A percentile compares a stretch with the other conserved stretches of the same genome.
These are phyloP conservation scores for Aethina tumida DNA, from an alignment of 1,140 invertebrate genomes.

Conservation along the genomic window DNA sequence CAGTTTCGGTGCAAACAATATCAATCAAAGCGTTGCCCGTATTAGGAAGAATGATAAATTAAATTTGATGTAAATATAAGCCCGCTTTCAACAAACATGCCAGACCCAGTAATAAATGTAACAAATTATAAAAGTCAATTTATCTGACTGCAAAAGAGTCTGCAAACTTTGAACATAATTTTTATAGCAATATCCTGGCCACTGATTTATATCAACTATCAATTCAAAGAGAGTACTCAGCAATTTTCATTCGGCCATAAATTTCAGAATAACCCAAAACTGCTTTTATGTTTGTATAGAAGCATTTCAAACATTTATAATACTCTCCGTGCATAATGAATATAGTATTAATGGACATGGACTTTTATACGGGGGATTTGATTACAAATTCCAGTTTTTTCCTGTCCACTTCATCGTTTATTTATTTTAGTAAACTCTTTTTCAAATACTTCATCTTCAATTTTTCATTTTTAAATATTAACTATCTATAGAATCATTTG, in stretches of 20 bases:
- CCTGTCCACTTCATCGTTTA: too few species aligned
- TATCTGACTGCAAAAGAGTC: constrained; percentile 30
- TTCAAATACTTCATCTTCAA: too few species aligned
- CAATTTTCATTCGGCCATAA: constrained; percentile 30
- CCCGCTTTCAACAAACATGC: constrained; percentile 24
- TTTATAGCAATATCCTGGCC: constrained; percentile 30
- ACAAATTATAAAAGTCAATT: constrained; percentile 33
- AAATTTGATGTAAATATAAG: constrained; percentile 17
- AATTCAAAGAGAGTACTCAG: constrained; percentile 32
- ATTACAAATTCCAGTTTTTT: too few species aligned
- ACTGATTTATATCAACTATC: constrained; percentile 32
- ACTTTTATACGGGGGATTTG: too few species aligned
- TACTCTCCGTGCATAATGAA: too few species aligned
- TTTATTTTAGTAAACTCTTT: too few species aligned
- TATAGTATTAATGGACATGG: too few species aligned
- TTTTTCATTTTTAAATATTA: too few species aligned
- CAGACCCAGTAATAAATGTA: constrained; percentile 27
- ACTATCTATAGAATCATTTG: too few species aligned
- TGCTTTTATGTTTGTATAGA: constrained; percentile 23
- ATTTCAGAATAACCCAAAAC: constrained; percentile 20
- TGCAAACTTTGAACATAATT: constrained; percentile 32
- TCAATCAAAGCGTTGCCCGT: too few species aligned
- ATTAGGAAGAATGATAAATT: constrained; percentile 14
- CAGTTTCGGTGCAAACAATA: too few species aligned
- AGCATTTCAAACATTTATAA: constrained; percentile 20